Evolutionary conservation across 2,797 vertebrate species (phyloP).

Genomic region (Mus caroli): DNA sequence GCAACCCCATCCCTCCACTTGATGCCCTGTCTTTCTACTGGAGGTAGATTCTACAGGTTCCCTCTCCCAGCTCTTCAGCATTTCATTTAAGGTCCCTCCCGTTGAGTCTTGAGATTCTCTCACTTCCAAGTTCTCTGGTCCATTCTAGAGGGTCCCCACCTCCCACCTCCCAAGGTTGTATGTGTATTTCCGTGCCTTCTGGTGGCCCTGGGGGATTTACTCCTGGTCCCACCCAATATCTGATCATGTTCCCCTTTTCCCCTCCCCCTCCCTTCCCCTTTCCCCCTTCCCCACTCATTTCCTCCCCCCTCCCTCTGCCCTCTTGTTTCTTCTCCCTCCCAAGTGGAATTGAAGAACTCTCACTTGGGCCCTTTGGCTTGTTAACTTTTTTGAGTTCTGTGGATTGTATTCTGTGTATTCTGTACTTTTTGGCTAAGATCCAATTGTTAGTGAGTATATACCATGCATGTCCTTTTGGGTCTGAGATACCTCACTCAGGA

Average conservation of each 20-base stretch:
- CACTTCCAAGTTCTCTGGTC: not conserved
- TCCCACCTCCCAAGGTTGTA: not conserved
- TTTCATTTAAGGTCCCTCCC: not conserved
- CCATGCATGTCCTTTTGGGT: not conserved
- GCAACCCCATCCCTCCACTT: not conserved
- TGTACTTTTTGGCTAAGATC: not conserved
- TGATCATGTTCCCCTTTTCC: not conserved
- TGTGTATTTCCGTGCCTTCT: not conserved
- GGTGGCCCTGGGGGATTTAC: not conserved
- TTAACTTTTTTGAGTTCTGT: not conserved
- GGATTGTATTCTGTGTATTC: not conserved
- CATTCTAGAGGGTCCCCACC: not conserved
- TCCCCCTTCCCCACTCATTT: not conserved
- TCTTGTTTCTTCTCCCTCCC: not conserved
- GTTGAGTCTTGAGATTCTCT: not conserved
- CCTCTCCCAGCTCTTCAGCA: not conserved
- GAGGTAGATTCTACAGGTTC: not conserved
- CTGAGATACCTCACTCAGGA: not conserved
- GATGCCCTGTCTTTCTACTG: not conserved
- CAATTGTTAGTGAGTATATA: not conserved
- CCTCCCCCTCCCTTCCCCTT: not conserved
- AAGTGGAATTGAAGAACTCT: not conserved
- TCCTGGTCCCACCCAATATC: not conserved
- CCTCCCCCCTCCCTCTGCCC: not conserved
- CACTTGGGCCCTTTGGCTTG: not conserved